Base-by-base conservation (phyloP, 2,797 vertebrate species). In the Acanthis flammea region DNA sequence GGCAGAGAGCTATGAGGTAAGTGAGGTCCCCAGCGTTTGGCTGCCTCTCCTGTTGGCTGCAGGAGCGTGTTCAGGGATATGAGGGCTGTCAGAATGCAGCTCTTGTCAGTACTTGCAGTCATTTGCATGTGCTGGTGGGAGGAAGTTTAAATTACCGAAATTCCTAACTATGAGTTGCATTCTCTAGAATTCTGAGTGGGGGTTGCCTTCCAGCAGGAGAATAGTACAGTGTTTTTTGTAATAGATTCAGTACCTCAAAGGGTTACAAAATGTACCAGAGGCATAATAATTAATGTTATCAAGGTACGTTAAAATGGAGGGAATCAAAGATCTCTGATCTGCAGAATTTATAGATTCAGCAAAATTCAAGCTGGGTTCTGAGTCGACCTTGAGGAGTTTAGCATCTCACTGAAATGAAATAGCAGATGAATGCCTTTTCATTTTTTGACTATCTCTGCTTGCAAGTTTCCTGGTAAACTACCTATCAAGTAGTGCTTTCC, bases 91-190 rank as follows among this genome's bases (percentile, higher is more conserved):
- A 63, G 67, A 83, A 90, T 10, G 18, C 57, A 51, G 31, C 75
- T 73, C 68, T 21, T 88, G 93, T 88, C 77, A 61, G n/a, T 47
- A 24, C 91, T 83, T 83, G 89, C 35, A 35, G 19, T 53, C 41
- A 61, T 94, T 78, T 83, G 78, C 92, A 61, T 65, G 28, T 37
- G 65, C 53, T 77, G 72, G 65, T 91, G 75, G 89, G 91, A 92
- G 45, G 65, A 88, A 87, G 57, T 82, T 67, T 31, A 37, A 86
- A 86, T 86, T 35, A 30, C 35, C 2, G 0, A 15, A 82, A 77
- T 94, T 94, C 78, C 58, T 67, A 67, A 63, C 23, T 74, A 2
- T 50, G 72, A 45, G 35, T 83, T 71, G 39, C 15, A 14, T 27
- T 63, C 48, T 61, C 18, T 1, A 0, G 58, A 50, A 71, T 31